phyloP scores from a whole-genome alignment of 2,888 invertebrate species.

The Drosophila limbata region DNA sequence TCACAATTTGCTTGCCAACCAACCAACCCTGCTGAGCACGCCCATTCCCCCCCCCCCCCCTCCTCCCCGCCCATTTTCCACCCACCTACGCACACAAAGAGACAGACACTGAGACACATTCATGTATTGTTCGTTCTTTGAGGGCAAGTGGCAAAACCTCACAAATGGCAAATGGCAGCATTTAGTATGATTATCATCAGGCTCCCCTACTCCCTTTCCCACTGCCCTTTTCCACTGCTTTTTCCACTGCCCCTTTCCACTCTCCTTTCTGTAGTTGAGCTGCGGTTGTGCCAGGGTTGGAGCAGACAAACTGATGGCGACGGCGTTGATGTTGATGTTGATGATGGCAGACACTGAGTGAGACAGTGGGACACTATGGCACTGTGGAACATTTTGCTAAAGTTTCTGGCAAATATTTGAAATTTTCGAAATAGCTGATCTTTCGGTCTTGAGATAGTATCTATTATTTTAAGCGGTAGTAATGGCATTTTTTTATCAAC shows the following conservation, averaged over 20 bases:
- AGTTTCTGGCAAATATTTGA: neutral
- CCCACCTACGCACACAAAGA: slow-evolving; percentile 5
- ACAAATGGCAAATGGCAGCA: slow-evolving; percentile 83
- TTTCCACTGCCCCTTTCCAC: neutral
- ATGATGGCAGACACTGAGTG: slow-evolving; percentile 24
- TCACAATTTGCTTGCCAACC: slow-evolving; percentile 76
- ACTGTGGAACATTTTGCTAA: neutral
- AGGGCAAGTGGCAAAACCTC: slow-evolving; percentile 83
- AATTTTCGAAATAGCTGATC: too few species aligned
- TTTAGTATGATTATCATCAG: slow-evolving; percentile 81
- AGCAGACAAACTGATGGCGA: slow-evolving; percentile 45
- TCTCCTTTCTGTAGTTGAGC: slow-evolving; percentile 5
- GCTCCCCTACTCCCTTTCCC: neutral
- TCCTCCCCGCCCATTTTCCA: neutral
- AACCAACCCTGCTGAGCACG: slow-evolving; percentile 56
- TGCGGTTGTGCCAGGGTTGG: slow-evolving; percentile 40
- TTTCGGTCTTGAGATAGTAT: too few species aligned
- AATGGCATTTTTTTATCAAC: too few species aligned
- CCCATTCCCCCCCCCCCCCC: slow-evolving; percentile 17
- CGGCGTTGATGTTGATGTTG: slow-evolving; percentile 65
- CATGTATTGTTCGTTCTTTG: slow-evolving; percentile 41
- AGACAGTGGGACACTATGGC: neutral
- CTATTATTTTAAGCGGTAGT: too few species aligned
- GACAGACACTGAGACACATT: slow-evolving; percentile 5
- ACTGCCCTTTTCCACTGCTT: neutral